phyloP scores from a whole-genome alignment of 1,140 invertebrate species.

The Andrena cerasifolii region DNA sequence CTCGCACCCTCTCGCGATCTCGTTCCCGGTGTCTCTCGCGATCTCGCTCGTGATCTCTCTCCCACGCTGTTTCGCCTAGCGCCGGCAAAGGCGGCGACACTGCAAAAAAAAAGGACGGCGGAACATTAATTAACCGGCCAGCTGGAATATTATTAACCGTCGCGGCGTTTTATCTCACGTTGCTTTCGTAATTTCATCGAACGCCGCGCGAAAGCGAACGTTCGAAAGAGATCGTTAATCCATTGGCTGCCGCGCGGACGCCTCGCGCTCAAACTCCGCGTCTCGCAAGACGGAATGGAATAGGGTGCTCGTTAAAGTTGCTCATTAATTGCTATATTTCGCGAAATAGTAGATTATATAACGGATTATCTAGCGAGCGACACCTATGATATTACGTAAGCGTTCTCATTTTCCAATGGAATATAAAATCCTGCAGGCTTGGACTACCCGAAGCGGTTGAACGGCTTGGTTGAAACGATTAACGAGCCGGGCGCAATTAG shows the following conservation, averaged over 20 bases:
- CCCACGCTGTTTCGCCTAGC: conserved; percentile 62
- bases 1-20: conserved; percentile 70
- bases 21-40: conserved; percentile 62
- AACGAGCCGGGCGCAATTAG: conserved; percentile 10
- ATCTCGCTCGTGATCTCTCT: conserved; percentile 63
- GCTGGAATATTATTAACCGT: background rate
- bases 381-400: background rate
- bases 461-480: background rate
- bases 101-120: conserved; percentile 50
- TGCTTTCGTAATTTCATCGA: background rate
- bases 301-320: background rate
- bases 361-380: background rate
- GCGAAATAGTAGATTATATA: background rate
- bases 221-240: conserved; percentile 14
- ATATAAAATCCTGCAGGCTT: conserved; percentile 2
- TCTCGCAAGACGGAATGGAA: background rate
- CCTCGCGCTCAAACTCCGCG: background rate
- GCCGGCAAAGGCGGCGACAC: conserved; percentile 64
- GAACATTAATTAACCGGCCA: conserved; percentile 21
- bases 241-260: background rate
- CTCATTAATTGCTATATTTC: conserved; percentile 16
- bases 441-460: background rate
- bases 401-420: background rate
- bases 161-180: background rate
- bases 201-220: background rate